Evolutionary conservation across 2,113 vertebrate genomes (phyloP).

Genomic region (Meleagris gallopavo): DNA sequence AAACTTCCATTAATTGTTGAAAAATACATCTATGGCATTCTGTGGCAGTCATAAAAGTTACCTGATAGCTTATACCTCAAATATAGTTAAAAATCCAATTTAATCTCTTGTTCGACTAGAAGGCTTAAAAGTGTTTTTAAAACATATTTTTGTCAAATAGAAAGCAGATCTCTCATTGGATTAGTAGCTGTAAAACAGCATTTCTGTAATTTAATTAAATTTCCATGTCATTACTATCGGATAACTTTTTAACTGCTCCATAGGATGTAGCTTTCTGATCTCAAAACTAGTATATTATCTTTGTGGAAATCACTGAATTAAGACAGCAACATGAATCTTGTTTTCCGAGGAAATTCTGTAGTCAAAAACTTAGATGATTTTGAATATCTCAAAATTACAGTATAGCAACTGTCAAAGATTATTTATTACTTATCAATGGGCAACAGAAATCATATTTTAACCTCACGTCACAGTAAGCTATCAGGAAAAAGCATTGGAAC

Average conservation of each 20-base stretch:
- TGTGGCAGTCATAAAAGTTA: neutral
- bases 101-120: neutral
- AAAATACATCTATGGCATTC: neutral
- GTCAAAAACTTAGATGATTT: neutral
- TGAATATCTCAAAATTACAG: neutral
- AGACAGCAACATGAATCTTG: neutral
- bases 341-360: neutral
- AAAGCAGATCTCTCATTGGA: neutral
- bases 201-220: neutral
- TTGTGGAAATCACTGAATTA: neutral
- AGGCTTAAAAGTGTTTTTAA: neutral
- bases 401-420: neutral
- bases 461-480: neutral
- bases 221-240: neutral
- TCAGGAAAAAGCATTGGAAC: neutral
- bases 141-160: neutral
- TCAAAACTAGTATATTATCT: neutral
- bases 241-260: slow-evolving; percentile 29
- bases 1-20: neutral
- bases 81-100: neutral
- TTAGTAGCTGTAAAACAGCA: neutral
- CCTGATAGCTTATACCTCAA: neutral
- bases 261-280: slow-evolving; percentile 8
- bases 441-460: neutral
- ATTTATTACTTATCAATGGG: neutral